Conservation (phyloP, 1,140 invertebrate genomes). For the Asbolus verrucosus region DNA sequence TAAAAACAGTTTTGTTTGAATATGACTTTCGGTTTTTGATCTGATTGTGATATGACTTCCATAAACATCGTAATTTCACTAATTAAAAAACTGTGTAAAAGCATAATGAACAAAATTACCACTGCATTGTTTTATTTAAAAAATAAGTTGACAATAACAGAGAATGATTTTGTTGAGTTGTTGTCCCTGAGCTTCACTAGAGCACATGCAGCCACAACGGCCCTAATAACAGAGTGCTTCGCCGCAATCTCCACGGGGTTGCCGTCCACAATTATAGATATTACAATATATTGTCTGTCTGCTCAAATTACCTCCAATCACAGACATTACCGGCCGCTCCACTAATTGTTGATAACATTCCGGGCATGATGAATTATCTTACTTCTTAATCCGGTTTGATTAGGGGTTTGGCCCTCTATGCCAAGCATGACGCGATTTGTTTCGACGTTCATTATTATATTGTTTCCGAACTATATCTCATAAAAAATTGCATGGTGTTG, state of each 20-base stretch:
- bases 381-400: conserved; percentile 51
- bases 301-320: conserved; percentile 59
- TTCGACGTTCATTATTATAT: neutral
- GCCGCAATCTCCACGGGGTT: conserved; percentile 58
- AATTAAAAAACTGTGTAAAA: too few relatives aligned
- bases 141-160: too few relatives aligned
- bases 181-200: conserved; percentile 43
- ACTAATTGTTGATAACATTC: conserved; percentile 59
- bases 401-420: conserved; percentile 46
- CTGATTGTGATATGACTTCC: too few relatives aligned
- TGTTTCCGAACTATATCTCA: neutral
- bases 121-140: too few relatives aligned
- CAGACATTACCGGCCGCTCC: conserved; percentile 54
- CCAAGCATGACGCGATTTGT: conserved; percentile 9
- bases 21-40: too few relatives aligned
- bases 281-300: conserved; percentile 61
- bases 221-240: conserved; percentile 55
- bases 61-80: too few relatives aligned
- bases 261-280: conserved; percentile 59
- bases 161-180: conserved; percentile 18
- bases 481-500: too few relatives aligned
- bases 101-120: too few relatives aligned
- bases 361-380: conserved; percentile 52
- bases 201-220: conserved; percentile 45
- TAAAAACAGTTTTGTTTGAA: too few relatives aligned